Conservation (phyloP, 2,113 vertebrate species). For the Corythaeola cristata region DNA sequence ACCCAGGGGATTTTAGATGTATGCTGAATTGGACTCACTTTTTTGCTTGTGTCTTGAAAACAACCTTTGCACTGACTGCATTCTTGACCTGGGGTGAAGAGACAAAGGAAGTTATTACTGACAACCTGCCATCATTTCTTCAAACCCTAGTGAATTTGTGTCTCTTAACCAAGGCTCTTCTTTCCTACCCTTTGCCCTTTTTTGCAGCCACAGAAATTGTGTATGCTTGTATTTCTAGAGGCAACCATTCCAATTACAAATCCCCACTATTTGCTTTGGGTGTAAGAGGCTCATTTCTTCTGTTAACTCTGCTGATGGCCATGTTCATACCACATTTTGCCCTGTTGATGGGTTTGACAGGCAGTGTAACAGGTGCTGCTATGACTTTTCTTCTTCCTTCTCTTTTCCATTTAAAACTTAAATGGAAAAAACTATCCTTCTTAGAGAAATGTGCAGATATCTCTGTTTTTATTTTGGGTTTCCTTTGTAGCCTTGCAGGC, state of each 20-base stretch:
- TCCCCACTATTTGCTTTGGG: constrained; percentile 8
- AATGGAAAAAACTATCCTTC: constrained; percentile 69
- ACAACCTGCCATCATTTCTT: constrained; percentile 79
- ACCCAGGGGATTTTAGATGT: constrained; percentile 69
- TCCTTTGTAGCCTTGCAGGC: constrained; percentile 77
- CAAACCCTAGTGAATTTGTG: constrained; percentile 79
- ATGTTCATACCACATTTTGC: constrained; percentile 79
- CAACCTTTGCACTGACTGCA: constrained; percentile 76
- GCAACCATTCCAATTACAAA: background rate
- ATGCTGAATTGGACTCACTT: constrained; percentile 82
- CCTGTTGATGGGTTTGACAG: constrained; percentile 81
- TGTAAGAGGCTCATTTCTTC: constrained; percentile 71
- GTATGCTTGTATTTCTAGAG: constrained; percentile 59
- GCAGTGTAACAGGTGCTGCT: constrained; percentile 77
- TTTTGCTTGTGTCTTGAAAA: constrained; percentile 81
- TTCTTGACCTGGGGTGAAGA: constrained; percentile 80
- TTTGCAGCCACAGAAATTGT: constrained; percentile 80
- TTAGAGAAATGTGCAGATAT: constrained; percentile 73
- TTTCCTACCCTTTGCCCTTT: constrained; percentile 84
- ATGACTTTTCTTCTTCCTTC: constrained; percentile 83
- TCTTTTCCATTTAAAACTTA: constrained; percentile 81
- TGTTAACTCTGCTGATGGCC: constrained; percentile 78
- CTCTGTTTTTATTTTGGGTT: constrained; percentile 75
- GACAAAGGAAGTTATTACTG: constrained; percentile 80
- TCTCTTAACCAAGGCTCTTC: constrained; percentile 78